These are phyloP conservation scores for Plotosus lineatus DNA, from an alignment of 2,113 vertebrate species.

Conservation along the genomic window DNA sequence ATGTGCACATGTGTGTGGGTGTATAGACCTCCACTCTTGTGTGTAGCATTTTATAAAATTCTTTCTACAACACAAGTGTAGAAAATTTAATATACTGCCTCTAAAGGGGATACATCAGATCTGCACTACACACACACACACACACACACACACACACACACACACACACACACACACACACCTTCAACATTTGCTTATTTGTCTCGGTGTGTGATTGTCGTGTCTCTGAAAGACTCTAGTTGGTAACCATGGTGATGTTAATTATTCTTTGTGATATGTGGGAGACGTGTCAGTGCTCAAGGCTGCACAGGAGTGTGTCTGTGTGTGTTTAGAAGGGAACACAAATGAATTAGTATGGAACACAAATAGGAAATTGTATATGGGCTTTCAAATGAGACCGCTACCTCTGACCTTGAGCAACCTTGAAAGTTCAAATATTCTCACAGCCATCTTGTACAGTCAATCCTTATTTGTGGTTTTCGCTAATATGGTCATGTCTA, in stretches of 20 bases:
- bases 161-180: no score
- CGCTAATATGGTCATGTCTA: no score
- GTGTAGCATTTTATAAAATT: background rate
- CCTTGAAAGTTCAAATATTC: no score
- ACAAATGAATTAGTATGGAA: no score
- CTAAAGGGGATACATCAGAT: background rate
- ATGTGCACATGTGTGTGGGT: background rate
- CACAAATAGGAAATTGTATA: no score
- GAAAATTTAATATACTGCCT: background rate
- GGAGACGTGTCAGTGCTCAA: conserved; percentile 42
- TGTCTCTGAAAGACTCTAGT: conserved; percentile 32
- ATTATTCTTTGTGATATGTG: conserved; percentile 41
- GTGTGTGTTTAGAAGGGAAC: background rate
- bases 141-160: no score
- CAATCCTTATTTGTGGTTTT: no score
- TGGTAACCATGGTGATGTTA: conserved; percentile 42
- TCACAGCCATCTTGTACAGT: no score
- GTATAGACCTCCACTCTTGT: no score
- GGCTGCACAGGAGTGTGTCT: conserved; percentile 2
- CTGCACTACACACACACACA: conserved; percentile 8
- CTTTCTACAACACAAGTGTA: background rate
- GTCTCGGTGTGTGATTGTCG: conserved; percentile 14
- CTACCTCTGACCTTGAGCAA: no score
- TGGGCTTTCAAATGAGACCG: no score
- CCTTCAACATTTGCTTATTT: conserved; percentile 22